phyloP scores from a whole-genome alignment of 37 sponge, comb jelly and placozoan genomes.

The Petrosia ficiformis region DNA sequence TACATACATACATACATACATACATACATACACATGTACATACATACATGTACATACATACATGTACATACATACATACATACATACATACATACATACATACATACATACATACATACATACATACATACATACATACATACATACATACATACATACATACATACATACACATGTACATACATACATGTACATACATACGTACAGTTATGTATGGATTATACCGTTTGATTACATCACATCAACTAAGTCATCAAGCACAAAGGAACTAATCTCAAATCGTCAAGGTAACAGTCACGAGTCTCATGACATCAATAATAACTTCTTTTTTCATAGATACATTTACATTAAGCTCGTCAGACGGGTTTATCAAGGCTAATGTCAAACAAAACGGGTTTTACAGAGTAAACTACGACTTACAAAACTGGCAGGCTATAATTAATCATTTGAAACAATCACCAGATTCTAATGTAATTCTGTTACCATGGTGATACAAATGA shows the following conservation, averaged over 20 bases:
- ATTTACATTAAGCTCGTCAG: not conserved
- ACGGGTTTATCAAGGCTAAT: conserved; percentile 75
- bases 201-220: conserved; percentile 76
- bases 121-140: conserved; percentile 23
- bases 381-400: conserved; percentile 63
- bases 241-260: not conserved
- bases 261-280: not conserved
- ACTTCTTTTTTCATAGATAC: conserved; percentile 1
- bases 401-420: conserved; percentile 78
- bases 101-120: too few species aligned
- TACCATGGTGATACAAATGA: not conserved
- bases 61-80: not conserved
- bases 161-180: not conserved
- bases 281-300: not conserved
- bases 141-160: not conserved
- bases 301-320: not conserved
- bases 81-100: too few species aligned
- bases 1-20: not conserved
- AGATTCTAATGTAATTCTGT: not conserved
- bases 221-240: conserved; percentile 69
- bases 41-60: not conserved
- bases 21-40: conserved; percentile 28
- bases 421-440: conserved; percentile 57
- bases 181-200: too few species aligned
- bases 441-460: conserved; percentile 20